These are phyloP conservation scores for Alethe diademata DNA, from an alignment of 2,113 vertebrate genomes.

Conservation along the genomic window DNA sequence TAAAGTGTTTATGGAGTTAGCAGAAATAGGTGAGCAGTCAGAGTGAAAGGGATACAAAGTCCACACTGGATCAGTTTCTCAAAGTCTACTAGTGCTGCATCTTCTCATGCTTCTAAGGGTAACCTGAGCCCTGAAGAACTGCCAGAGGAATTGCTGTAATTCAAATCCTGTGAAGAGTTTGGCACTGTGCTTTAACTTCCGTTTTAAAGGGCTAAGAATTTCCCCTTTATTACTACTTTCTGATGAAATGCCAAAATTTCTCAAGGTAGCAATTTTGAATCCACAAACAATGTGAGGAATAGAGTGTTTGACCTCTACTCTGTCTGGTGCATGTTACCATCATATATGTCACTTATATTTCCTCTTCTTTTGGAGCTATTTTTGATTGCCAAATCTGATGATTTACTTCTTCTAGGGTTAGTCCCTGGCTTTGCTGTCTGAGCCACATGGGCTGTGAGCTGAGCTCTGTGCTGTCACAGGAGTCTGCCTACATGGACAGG, in stretches of 20 bases:
- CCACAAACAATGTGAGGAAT: background rate
- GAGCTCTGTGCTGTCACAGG: accelerated
- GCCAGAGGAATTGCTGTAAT: background rate
- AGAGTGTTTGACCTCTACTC: background rate
- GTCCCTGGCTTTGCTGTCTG: background rate
- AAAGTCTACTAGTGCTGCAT: background rate
- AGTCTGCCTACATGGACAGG: accelerated
- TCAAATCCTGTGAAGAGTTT: background rate
- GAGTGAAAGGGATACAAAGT: background rate
- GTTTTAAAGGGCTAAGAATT: background rate
- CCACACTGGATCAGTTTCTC: background rate
- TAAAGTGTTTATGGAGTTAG: background rate
- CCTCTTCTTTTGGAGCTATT: background rate
- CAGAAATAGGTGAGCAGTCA: background rate
- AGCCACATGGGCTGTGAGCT: background rate
- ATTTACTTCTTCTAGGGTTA: background rate
- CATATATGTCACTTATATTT: background rate
- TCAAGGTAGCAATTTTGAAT: background rate
- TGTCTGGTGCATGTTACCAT: background rate
- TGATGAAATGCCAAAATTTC: background rate
- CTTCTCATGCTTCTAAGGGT: background rate
- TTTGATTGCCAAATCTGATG: background rate
- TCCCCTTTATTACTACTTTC: background rate
- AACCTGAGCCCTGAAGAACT: background rate
- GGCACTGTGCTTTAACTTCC: background rate